Conservation (phyloP, 1,140 invertebrate species). For the Lysiphlebus fabarum region DNA sequence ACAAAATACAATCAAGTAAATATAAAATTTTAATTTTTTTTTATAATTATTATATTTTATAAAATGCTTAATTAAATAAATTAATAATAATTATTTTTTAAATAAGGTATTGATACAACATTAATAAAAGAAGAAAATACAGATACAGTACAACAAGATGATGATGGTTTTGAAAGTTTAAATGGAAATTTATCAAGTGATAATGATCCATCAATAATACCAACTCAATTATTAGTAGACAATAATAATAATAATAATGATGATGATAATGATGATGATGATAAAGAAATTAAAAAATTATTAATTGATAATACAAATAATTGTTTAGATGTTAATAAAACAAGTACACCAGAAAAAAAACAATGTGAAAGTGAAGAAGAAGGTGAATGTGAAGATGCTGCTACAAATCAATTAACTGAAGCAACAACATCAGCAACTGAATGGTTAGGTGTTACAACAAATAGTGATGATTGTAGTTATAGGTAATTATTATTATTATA, state of each 20-base stretch:
- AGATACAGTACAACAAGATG: constrained; percentile 56
- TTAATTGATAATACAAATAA: too few species aligned
- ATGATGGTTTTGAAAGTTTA: constrained; percentile 84
- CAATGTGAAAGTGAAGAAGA: constrained; percentile 61
- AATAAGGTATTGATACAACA: constrained; percentile 26
- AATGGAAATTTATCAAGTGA: constrained; percentile 78
- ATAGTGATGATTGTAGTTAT: constrained; percentile 82
- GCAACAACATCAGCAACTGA: constrained; percentile 71
- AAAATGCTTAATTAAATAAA: neutral
- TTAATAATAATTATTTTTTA: constrained; percentile 1
- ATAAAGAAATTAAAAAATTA: neutral
- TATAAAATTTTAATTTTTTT: constrained; percentile 4
- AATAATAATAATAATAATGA: neutral
- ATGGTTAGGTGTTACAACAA: constrained; percentile 81
- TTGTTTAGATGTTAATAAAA: too few species aligned
- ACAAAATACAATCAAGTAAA: neutral
- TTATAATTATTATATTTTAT: constrained; percentile 14
- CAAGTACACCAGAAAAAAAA: neutral
- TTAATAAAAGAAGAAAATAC: constrained; percentile 32
- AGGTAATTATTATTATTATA: constrained; percentile 37
- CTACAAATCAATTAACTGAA: constrained; percentile 56
- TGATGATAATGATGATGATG: too few species aligned
- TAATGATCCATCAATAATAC: constrained; percentile 52
- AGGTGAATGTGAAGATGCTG: constrained; percentile 57
- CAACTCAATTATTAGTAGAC: too few species aligned